Conservation (phyloP, 2,113 vertebrate genomes). For the Ailurus styani region DNA sequence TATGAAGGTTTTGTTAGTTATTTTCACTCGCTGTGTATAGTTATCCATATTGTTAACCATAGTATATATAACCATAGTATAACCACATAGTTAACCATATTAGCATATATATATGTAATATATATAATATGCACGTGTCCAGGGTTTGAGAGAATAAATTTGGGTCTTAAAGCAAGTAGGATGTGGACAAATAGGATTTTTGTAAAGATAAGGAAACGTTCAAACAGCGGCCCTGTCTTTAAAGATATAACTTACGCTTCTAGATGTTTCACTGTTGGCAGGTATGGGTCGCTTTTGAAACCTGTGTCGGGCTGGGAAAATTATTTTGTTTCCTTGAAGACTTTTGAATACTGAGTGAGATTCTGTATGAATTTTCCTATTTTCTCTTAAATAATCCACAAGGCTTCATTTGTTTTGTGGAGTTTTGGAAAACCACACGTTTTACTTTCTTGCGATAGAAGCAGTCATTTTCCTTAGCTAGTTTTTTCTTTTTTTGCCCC, state of each 20-base stretch:
- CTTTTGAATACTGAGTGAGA: not conserved
- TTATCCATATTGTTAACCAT: too few species aligned
- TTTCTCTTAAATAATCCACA: constrained; percentile 4
- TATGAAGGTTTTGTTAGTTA: not conserved
- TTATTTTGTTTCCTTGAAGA: constrained; percentile 43
- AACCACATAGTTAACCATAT: not conserved
- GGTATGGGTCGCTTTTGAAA: not conserved
- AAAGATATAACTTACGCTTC: not conserved
- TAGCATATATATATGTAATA: not conserved
- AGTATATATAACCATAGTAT: too few species aligned
- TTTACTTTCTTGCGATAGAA: not conserved
- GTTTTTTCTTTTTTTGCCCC: not conserved
- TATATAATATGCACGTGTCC: not conserved
- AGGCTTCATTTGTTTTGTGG: constrained; percentile 21
- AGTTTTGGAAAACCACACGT: not conserved
- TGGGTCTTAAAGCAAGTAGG: constrained; percentile 16
- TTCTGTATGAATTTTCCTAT: not conserved
- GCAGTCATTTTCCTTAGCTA: not conserved
- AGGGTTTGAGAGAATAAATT: constrained; percentile 26
- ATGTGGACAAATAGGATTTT: constrained; percentile 2
- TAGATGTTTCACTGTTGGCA: not conserved
- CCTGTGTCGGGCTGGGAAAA: not conserved
- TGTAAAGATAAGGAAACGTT: not conserved
- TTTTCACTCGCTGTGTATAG: not conserved
- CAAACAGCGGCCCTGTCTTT: not conserved